Evolutionary conservation across 1,140 invertebrate genomes (phyloP), one percentile per base, ranked within the genome.

Genomic region (Teleopsis dalmanni): DNA sequence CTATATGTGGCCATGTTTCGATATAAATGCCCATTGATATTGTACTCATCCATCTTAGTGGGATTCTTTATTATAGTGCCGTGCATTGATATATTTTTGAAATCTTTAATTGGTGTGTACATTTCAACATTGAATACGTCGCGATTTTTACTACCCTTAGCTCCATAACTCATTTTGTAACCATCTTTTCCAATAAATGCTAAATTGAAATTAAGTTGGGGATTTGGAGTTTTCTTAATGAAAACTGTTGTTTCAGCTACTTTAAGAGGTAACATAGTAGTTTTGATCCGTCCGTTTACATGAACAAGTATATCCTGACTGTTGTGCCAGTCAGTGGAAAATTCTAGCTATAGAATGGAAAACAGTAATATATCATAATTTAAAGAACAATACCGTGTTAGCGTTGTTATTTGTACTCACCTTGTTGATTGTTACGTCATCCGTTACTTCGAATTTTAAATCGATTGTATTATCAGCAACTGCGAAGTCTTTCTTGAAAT

Each of bases 401-500:
- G 38, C 11, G 31, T 21, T 22, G 22, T 18, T 19, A 21, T 13
- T 19, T 2, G 16, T 29, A 33, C 11, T 50, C 6, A 66, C 63
- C 56, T 59, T 56, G 37, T 64, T 69, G 0, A 60, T 9, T 0
- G 48, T 52, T 23, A 54, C 60, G 50, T 68, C 61, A 29, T 70
- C 61, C 6, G 48, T 67, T 23, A 78, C 70, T 40, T 78, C 75
- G 27, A 78, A 74, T 1, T 76, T 76, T 9, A 76, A 71, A 4
- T 77, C 75, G 0, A 85, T 46, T 6, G 74, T 59, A 33, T 79
- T 84, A 50, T 82, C 79, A 0, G 71, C 62, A 19, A 78, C 76
- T 0, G 78, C 78, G 38, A 84, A 81, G 57, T 87, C 80, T 55
- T 84, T 83, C 49, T 79, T 82, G 7, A 81, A 76, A 34, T 75